Evolutionary conservation across 2,797 vertebrate genomes (phyloP), one percentile per base, ranked within the genome.

Genomic region (Spondyliosoma cantharus): DNA sequence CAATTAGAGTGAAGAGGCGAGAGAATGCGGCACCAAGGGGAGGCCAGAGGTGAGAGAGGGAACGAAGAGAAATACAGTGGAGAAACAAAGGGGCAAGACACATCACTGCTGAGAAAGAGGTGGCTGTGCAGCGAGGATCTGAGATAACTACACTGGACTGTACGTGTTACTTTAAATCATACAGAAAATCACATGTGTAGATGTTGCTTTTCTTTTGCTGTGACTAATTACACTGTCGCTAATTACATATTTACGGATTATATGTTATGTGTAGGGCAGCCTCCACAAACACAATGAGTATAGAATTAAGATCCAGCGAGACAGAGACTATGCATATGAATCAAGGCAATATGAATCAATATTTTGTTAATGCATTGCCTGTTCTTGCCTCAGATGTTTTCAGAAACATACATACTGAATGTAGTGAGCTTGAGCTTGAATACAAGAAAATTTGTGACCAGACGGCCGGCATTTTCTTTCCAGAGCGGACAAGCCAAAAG

Each of bases 1-100:
- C 92, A 94, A 94, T 95, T 95, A 95, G 85, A 89, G 82, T 84
- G 87, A 86, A 72, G 79, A 81, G 71, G 57, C 29, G 9, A 73
- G 70, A 78, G 75, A 62, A 68, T 59, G 75, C 11, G 8, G 82
- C 76, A 19, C 59, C 45, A 50, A 76, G 56, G 66, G 69, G 84
- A 84, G 83, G 87, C 75, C 79, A 73, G 87, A 85, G 89, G 89
- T 87, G 73, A 89, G 73, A 37, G 74, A 84, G 76, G 74, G 75
- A 80, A 67, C 77, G 53, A 66, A 27, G 74, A 65, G 71, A 72
- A 84, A 73, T 17, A 63, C 59, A 64, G 20, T 0, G 0, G 54
- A 58, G 25, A 24, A 79, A 73, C 5, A 29, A 76, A 68, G 48
- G 27, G 5, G 42, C 48, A 68, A 67, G 22, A 57, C 29, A 19